Base-by-base conservation (phyloP, 1,140 invertebrate species). In the Cydia amplana region DNA sequence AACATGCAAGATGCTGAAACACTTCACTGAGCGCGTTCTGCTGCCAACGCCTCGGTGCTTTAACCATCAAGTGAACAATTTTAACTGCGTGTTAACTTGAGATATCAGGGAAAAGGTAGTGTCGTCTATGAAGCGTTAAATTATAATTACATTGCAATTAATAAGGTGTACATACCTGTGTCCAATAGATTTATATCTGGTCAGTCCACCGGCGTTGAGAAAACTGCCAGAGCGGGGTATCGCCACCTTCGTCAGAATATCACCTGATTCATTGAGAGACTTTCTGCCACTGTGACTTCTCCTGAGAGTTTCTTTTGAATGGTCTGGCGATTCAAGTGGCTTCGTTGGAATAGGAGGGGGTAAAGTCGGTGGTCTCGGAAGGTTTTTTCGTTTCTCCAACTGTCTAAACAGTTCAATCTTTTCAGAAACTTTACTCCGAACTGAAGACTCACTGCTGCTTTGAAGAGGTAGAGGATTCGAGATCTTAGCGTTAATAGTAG, bases 161-260 rank as follows among this genome's bases (percentile, higher is more conserved):
- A 74, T 28, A 51, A 12, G 40, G 5, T 23, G 64, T 74, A 86
- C 86, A 82, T 91, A 95, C 94, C 94, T 94, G 77, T 94, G 93
- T 77, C 93, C 92, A 81, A 94, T 94, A 46, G 95, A 95, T 87
- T 96, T 96, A 83, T 96, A 95, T 75, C 95, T 93, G 20, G 94
- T 95, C 51, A 95, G 89, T 10, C 95, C 95, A n/a, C 95, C 95
- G 20, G 96, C 95, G 82, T 97, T 97, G 0, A 97, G 90, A 82
- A 97, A 97, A 83, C 97, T 97, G 1, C 96, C 95, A 73, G 96
- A 96, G 81, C 96, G 94, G 9, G 97, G 97, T 82, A 97, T 95
- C 23, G 97, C 96, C 7, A 97, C 96, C 86, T 96, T 96, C 0
- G 97, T 97, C 76, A 97, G 89, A 77, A 97, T 95, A 85, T 97